These are phyloP conservation scores for Drosophila grimshawi DNA, from an alignment of 1,140 invertebrate species.

Conservation along the genomic window DNA sequence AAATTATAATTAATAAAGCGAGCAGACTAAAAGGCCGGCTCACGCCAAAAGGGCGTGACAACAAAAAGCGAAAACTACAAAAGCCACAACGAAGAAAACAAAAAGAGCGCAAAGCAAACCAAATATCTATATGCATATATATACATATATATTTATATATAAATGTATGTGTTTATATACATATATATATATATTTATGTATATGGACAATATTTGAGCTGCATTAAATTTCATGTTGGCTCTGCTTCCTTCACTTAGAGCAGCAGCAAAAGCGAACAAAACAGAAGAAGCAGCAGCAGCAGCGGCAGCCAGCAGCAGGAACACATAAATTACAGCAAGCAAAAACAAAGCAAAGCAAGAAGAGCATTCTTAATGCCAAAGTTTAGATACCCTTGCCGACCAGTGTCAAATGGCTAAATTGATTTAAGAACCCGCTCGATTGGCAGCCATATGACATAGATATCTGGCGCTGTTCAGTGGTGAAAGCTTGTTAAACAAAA, in stretches of 20 bases:
- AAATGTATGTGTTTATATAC: conserved; percentile 3
- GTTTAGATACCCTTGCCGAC: not conserved
- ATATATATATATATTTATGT: conserved; percentile 3
- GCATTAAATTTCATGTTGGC: conserved; percentile 56
- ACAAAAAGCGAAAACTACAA: conserved; percentile 19
- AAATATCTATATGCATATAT: not conserved
- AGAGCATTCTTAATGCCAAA: conserved; percentile 1
- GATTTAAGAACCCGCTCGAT: too few relatives aligned
- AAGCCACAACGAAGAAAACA: conserved; percentile 19
- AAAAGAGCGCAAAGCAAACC: conserved; percentile 8
- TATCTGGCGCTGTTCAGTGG: too few relatives aligned
- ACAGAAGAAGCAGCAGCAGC: conserved; percentile 11
- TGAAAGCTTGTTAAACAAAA: too few relatives aligned
- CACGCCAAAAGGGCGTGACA: conserved; percentile 60
- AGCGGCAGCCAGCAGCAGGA: conserved; percentile 22
- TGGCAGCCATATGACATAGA: too few relatives aligned
- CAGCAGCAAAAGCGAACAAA: conserved; percentile 25
- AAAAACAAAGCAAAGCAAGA: conserved; percentile 37
- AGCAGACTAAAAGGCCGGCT: conserved; percentile 19
- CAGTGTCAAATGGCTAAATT: too few relatives aligned
- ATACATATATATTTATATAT: not conserved
- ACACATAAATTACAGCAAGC: conserved; percentile 72
- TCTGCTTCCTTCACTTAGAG: not conserved
- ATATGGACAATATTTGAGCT: conserved; percentile 60
- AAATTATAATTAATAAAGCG: conserved; percentile 79